Base-by-base conservation (phyloP, 2,888 invertebrate species). In the Agrochola litura region DNA sequence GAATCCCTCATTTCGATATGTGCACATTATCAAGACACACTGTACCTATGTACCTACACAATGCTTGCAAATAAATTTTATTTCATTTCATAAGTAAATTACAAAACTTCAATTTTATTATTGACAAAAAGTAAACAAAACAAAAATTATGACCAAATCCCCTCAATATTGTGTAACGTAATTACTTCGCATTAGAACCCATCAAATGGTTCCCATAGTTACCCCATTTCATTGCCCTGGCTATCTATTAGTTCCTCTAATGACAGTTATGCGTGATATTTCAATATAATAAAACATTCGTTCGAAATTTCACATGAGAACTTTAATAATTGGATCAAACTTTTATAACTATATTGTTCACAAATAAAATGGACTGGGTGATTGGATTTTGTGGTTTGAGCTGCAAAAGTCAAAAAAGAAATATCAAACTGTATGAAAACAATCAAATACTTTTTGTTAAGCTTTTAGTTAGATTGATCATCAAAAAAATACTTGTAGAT, bases 181-280 rank as follows among this genome's bases (percentile, higher is more conserved):
- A 89, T 89, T 88, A 87, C 74, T 84, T 77, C 83, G 30, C 79
- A 89, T 91, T 89, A 90, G 19, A 73, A 56, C 54, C n/a, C 80
- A 89, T 89, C 77, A 88, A 87, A 85, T 68, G n/a, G 60, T 92
- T 92, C 90, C 92, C 81, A 87, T 86, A 70, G 74, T 81, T 82
- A 85, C 81, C 86, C 86, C 73, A 88, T 72, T 85, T 85, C 64
- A 85, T 80, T 79, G 67, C 64, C 69, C 0, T 68, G 14, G 16
- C 74, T 66, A 83, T 84, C 75, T 84, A 87, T 83, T 83, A 88
- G 85, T 82, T 79, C 80, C 74, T 64, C 85, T 90, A 93, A 92
- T 91, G 90, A 88, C 76, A 86, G 73, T 87, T 88, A 90, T 91
- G 91, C 93, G 92, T 92, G 93, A 87, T 81, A 86, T 89, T 90